phyloP scores from a whole-genome alignment of 2,888 invertebrate genomes.

The Tiphia femorata region DNA sequence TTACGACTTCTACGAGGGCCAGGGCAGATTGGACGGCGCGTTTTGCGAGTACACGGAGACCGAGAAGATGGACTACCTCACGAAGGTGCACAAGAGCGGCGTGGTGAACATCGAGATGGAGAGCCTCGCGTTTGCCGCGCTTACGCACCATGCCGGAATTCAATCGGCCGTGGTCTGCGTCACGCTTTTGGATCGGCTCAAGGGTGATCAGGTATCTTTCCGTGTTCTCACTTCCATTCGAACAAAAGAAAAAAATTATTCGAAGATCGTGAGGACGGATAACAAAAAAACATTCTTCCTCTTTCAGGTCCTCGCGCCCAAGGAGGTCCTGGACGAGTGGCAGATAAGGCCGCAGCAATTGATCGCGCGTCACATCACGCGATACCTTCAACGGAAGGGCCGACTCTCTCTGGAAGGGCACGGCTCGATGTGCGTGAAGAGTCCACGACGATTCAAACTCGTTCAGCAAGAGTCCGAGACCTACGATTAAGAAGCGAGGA shows the following conservation, averaged over 20 bases:
- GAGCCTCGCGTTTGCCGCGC: constrained; percentile 91
- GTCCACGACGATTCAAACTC: constrained; percentile 87
- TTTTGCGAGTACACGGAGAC: constrained; percentile 93
- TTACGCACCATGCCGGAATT: constrained; percentile 93
- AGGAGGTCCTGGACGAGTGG: constrained; percentile 92
- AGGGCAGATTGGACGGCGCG: constrained; percentile 95
- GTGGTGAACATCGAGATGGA: constrained; percentile 99
- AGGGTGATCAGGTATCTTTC: constrained; percentile 89
- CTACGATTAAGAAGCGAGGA: constrained; percentile 85
- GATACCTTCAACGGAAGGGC: constrained; percentile 84
- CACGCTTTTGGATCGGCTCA: constrained; percentile 89
- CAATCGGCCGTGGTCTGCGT: constrained; percentile 96
- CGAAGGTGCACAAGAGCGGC: constrained; percentile 80
- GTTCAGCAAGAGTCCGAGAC: constrained; percentile 93
- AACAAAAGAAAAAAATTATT: background rate
- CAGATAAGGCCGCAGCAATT: constrained; percentile 89
- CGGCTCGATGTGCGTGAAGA: constrained; percentile 86
- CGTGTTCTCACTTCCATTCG: background rate
- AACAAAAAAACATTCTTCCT: background rate
- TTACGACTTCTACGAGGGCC: constrained; percentile 98
- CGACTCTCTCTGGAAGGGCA: constrained; percentile 78
- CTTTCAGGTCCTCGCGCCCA: constrained; percentile 79
- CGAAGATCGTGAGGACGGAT: background rate
- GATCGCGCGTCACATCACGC: constrained; percentile 86
- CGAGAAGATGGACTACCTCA: constrained; percentile 92